Evolutionary conservation across 2,113 vertebrate species (phyloP).

Genomic region (Sceloporus tristichus): DNA sequence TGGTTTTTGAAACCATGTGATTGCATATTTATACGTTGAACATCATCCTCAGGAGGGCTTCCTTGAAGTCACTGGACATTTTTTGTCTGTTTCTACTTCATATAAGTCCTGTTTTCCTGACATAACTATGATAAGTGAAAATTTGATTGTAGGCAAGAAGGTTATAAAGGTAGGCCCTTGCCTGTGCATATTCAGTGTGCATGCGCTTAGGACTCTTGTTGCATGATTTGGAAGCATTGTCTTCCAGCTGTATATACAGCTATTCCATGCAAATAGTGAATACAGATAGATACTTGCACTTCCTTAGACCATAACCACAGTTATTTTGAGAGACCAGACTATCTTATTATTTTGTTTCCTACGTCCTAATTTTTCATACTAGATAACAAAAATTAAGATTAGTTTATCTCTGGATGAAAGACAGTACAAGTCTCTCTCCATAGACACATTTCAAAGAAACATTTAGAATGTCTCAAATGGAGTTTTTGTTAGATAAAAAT

Average conservation of each 20-base stretch:
- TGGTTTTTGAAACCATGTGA: neutral
- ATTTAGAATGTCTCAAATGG: neutral
- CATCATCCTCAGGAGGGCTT: neutral
- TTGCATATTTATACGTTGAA: neutral
- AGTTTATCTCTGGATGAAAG: neutral
- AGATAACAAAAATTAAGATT: constrained; percentile 14
- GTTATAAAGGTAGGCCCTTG: too few relatives aligned
- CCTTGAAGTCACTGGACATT: neutral
- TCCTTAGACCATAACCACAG: neutral
- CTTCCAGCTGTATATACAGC: neutral
- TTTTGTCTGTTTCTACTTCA: neutral
- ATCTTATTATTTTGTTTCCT: neutral
- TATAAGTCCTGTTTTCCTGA: neutral
- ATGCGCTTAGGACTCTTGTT: neutral
- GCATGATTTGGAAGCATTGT: neutral
- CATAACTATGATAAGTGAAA: neutral
- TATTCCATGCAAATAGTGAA: neutral
- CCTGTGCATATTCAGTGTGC: neutral
- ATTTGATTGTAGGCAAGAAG: neutral
- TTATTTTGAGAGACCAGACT: neutral
- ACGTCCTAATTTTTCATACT: constrained; percentile 25
- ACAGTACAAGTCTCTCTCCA: neutral
- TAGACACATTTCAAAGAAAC: neutral
- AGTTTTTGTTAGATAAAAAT: neutral
- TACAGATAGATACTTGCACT: neutral